Evolutionary conservation across 2,888 invertebrate species (phyloP).

Genomic region (Lasioglossum marginatum): DNA sequence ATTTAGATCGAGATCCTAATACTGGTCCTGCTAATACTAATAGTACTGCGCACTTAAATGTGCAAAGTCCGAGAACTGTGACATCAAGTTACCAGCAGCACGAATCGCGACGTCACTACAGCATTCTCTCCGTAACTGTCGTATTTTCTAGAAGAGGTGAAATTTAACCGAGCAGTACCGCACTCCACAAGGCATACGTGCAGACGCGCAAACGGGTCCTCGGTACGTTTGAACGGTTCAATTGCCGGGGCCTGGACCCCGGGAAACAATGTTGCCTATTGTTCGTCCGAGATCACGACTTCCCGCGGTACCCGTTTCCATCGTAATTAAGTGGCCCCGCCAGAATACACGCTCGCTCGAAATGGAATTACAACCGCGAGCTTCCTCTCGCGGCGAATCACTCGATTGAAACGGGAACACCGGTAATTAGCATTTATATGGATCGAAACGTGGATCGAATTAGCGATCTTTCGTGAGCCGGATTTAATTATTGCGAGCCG

Average conservation of each 20-base stretch:
- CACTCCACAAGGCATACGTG: background rate
- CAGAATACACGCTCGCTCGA: constrained; percentile 36
- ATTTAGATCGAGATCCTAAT: background rate
- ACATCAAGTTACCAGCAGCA: too few species aligned
- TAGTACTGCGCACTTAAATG: too few species aligned
- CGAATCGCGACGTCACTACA: too few species aligned
- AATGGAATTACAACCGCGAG: constrained; percentile 48
- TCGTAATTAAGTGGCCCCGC: constrained; percentile 52
- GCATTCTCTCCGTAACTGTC: too few species aligned
- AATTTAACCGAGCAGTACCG: background rate
- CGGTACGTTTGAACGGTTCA: constrained; percentile 10
- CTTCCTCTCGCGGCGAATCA: constrained; percentile 34
- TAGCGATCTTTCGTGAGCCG: constrained; percentile 41
- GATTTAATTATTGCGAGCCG: constrained; percentile 52
- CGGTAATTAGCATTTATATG: constrained; percentile 60
- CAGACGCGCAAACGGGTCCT: background rate
- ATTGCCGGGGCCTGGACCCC: constrained; percentile 13
- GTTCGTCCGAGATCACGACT: constrained; percentile 52
- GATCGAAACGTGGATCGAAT: constrained; percentile 56
- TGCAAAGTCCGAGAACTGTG: background rate
- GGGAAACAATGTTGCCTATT: constrained; percentile 45
- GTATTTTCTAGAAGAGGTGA: background rate
- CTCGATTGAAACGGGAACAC: constrained; percentile 56
- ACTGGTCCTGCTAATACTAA: background rate
- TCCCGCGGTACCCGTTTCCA: constrained; percentile 34